Conservation (phyloP, 2,797 vertebrate species). For the Cirrhinus mrigala region DNA sequence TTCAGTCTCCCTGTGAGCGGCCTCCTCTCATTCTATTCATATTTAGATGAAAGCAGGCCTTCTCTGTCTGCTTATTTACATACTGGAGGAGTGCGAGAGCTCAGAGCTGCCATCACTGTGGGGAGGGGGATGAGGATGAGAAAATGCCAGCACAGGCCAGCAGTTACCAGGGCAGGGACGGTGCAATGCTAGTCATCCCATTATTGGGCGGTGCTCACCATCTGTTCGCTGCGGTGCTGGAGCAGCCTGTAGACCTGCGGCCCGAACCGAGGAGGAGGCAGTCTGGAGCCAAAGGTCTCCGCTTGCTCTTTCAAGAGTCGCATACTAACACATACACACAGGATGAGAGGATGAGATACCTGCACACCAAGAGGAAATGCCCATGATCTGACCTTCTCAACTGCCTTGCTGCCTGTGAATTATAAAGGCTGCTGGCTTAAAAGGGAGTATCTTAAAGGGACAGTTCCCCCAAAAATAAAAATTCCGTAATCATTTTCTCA, state of each 20-base stretch:
- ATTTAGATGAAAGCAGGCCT: slow-evolving; percentile 67
- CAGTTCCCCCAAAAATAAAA: not conserved
- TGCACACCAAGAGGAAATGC: slow-evolving; percentile 24
- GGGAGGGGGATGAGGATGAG: slow-evolving; percentile 66
- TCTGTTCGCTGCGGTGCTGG: slow-evolving; percentile 74
- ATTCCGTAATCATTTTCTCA: not conserved
- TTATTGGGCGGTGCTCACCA: slow-evolving; percentile 76
- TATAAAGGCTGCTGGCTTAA: not conserved
- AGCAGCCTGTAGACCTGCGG: slow-evolving; percentile 69
- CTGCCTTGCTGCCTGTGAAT: not conserved
- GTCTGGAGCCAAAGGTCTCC: slow-evolving; percentile 71
- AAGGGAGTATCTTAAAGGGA: not conserved
- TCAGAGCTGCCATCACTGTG: slow-evolving; percentile 67
- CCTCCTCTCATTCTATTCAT: slow-evolving; percentile 66
- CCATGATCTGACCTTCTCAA: not conserved
- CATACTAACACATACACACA: slow-evolving; percentile 10
- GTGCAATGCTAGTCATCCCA: slow-evolving; percentile 78
- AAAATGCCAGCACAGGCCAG: slow-evolving; percentile 78
- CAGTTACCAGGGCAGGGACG: slow-evolving; percentile 80
- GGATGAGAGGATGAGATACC: slow-evolving; percentile 14
- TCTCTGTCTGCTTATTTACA: slow-evolving; percentile 67
- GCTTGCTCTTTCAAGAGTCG: slow-evolving; percentile 49
- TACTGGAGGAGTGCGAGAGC: slow-evolving; percentile 67
- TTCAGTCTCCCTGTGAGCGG: slow-evolving; percentile 49
- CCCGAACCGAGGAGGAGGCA: slow-evolving; percentile 31